A percentile compares a stretch with the other conserved stretches of the same genome.
phyloP scores from a whole-genome alignment of 2,888 invertebrate genomes.

The Agriopis leucophaearia region DNA sequence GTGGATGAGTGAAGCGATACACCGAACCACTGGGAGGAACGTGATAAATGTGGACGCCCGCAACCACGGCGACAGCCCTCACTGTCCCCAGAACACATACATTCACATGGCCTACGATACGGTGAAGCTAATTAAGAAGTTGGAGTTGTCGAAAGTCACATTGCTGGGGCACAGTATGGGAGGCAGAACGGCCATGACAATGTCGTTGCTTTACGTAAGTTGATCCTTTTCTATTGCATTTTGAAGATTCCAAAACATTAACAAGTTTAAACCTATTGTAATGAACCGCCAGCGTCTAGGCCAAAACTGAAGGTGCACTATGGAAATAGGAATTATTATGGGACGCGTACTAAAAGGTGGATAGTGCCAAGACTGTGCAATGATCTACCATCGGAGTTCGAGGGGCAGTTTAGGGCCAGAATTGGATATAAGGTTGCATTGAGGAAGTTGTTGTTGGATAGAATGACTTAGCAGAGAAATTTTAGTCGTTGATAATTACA shows the following conservation, averaged over 20 bases:
- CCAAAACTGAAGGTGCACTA: too few relatives aligned
- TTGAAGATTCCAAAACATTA: background rate
- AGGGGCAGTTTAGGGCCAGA: too few relatives aligned
- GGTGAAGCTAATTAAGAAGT: constrained; percentile 87
- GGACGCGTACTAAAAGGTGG: too few relatives aligned
- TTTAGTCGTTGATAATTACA: too few relatives aligned
- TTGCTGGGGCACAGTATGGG: constrained; percentile 98
- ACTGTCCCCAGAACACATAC: constrained; percentile 91
- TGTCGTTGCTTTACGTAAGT: constrained; percentile 89
- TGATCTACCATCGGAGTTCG: too few relatives aligned
- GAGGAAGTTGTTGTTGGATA: too few relatives aligned
- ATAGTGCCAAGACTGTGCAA: too few relatives aligned
- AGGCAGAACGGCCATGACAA: constrained; percentile 94
- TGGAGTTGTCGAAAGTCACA: constrained; percentile 87
- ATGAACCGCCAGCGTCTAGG: too few relatives aligned
- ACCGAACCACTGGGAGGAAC: constrained; percentile 88
- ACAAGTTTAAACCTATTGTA: too few relatives aligned
- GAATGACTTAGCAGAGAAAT: too few relatives aligned
- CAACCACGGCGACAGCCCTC: constrained; percentile 98
- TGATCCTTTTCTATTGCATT: constrained; percentile 41
- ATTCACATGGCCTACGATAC: constrained; percentile 88
- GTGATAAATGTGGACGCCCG: constrained; percentile 95
- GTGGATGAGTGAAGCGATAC: constrained; percentile 91
- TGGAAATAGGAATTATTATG: too few relatives aligned
- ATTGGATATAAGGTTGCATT: too few relatives aligned